Conservation (phyloP, 2,888 invertebrate species). For the Gymnocheta viridis region DNA sequence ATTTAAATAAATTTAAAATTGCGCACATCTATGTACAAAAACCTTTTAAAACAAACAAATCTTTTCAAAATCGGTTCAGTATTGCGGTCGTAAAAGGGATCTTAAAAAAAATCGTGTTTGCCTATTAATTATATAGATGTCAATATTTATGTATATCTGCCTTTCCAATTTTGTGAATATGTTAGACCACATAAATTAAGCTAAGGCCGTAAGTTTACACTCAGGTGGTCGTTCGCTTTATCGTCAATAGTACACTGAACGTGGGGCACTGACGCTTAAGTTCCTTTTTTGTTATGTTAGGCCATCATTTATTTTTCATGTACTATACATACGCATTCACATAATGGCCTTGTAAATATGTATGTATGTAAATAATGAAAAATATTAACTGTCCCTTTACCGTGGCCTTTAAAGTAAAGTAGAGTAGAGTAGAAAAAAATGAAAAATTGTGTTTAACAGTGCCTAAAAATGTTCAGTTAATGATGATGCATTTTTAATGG, state of each 20-base stretch:
- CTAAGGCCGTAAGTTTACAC: neutral
- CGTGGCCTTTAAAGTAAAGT: neutral
- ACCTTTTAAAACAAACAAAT: too few species aligned
- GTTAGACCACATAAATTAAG: neutral
- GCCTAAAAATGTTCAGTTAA: conserved; percentile 56
- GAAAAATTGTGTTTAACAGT: too few species aligned
- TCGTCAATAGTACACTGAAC: neutral
- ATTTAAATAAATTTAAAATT: too few species aligned
- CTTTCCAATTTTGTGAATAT: too few species aligned
- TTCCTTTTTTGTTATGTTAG: neutral
- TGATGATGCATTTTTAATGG: conserved; percentile 69
- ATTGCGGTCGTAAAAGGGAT: too few species aligned
- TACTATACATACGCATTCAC: too few species aligned
- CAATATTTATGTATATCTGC: too few species aligned
- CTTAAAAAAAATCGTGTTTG: too few species aligned
- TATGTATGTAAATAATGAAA: conserved; percentile 25
- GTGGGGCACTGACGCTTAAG: neutral
- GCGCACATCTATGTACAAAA: too few species aligned
- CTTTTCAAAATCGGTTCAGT: too few species aligned
- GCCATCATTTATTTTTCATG: neutral
- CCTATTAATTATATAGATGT: too few species aligned
- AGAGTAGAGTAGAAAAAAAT: conserved; percentile 41
- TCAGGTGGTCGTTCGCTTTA: neutral
- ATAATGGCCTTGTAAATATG: conserved; percentile 3
- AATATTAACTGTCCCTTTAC: conserved; percentile 30